A percentile compares a stretch with the other conserved stretches of the same genome.
These are phyloP conservation scores for Bombus impatiens DNA, from an alignment of 1,140 invertebrate species.

Conservation along the genomic window DNA sequence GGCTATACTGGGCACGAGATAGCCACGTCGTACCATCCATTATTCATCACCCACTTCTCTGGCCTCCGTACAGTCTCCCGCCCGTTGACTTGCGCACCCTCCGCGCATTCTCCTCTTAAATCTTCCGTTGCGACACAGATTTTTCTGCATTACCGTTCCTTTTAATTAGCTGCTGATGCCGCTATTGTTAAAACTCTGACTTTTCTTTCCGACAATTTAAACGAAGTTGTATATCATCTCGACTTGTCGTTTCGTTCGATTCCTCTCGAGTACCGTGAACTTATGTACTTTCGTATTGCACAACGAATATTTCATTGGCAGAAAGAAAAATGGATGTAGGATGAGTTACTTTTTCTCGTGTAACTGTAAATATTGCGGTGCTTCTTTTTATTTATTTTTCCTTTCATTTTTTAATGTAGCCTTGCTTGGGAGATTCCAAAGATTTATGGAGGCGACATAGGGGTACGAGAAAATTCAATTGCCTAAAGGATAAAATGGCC, in stretches of 20 bases:
- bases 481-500: background rate
- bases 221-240: background rate
- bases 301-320: constrained; percentile 33
- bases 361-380: background rate
- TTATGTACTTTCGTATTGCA: background rate
- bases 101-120: constrained; percentile 51
- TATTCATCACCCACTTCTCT: constrained; percentile 79
- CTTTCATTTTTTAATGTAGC: no score
- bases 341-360: background rate
- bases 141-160: constrained; percentile 37
- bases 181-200: constrained; percentile 11
- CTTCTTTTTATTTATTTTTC: background rate
- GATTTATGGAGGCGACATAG: background rate
- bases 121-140: constrained; percentile 50
- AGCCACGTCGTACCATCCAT: constrained; percentile 77
- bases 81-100: constrained; percentile 42
- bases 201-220: background rate
- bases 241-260: constrained; percentile 4
- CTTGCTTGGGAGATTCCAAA: background rate
- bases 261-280: background rate
- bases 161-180: constrained; percentile 54
- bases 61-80: constrained; percentile 59
- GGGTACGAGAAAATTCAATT: constrained; percentile 25
- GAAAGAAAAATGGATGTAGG: no score
- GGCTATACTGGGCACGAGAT: constrained; percentile 71